Evolutionary conservation across 2,797 vertebrate species (phyloP).

Genomic region (Typhlichthys subterraneus): DNA sequence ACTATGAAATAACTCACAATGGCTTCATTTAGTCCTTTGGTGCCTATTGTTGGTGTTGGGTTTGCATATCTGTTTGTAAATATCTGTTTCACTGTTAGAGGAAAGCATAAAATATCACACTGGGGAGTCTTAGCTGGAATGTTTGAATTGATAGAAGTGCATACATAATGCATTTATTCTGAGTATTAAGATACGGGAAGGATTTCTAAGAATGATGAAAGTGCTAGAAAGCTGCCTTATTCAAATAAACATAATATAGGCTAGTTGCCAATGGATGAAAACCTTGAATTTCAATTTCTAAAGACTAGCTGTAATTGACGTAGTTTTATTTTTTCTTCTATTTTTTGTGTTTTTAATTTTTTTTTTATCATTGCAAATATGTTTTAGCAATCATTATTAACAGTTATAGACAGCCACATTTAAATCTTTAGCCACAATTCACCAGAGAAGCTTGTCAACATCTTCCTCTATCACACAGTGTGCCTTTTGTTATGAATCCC

Average conservation of each 20-base stretch:
- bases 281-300: no score
- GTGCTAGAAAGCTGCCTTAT: conserved; percentile 25
- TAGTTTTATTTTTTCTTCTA: no score
- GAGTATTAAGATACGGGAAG: conserved; percentile 35
- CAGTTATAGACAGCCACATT: background rate
- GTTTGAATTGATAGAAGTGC: conserved; percentile 40
- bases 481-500: conserved; percentile 44
- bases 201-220: conserved; percentile 47
- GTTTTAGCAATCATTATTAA: no score
- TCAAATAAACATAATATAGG: conserved; percentile 28
- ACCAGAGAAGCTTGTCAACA: conserved; percentile 3
- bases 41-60: conserved; percentile 40
- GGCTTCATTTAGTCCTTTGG: conserved; percentile 30
- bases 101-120: conserved; percentile 45
- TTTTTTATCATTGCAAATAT: no score
- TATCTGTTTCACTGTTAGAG: conserved; percentile 40
- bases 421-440: conserved; percentile 24
- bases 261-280: background rate
- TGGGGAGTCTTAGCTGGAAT: conserved; percentile 46
- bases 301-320: no score
- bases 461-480: conserved; percentile 26
- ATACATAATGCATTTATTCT: conserved; percentile 48
- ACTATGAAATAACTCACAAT: background rate
- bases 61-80: conserved; percentile 52
- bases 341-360: no score